Evolutionary conservation across 1,140 invertebrate genomes (phyloP).

Genomic region (Drosophila littoralis): DNA sequence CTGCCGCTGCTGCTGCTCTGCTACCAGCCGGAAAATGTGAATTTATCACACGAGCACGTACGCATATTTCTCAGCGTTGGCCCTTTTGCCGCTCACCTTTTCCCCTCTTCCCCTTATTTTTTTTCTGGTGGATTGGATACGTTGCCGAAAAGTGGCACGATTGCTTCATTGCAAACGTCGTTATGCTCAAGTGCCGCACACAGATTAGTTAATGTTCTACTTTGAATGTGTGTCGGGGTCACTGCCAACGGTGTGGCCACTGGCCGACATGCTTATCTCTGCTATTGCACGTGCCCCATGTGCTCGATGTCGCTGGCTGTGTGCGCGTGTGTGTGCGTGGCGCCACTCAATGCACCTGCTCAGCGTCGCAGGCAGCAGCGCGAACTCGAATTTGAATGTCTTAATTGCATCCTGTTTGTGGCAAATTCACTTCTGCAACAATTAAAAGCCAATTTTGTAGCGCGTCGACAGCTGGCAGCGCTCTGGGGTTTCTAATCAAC

Average conservation of each 20-base stretch:
- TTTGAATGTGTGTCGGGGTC: constrained; percentile 60
- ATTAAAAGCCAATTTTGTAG: constrained; percentile 77
- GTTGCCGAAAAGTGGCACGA: constrained; percentile 43
- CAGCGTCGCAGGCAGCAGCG: constrained; percentile 5
- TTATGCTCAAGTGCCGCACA: constrained; percentile 53
- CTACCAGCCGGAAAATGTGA: constrained; percentile 79
- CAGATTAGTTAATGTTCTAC: constrained; percentile 76
- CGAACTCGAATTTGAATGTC: constrained; percentile 58
- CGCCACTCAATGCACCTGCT: constrained; percentile 13
- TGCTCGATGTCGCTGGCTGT: neutral
- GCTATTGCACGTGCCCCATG: constrained; percentile 33
- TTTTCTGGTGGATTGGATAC: constrained; percentile 1
- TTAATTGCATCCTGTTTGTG: constrained; percentile 80
- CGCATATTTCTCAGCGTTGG: constrained; percentile 63
- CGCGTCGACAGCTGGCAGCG: constrained; percentile 47
- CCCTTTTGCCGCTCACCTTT: constrained; percentile 32
- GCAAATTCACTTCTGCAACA: constrained; percentile 79
- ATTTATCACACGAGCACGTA: constrained; percentile 82
- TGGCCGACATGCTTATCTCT: constrained; percentile 40
- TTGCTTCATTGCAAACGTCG: constrained; percentile 49
- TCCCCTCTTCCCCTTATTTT: neutral
- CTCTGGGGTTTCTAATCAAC: constrained; percentile 68
- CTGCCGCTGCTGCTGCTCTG: constrained; percentile 19
- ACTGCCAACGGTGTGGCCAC: constrained; percentile 27
- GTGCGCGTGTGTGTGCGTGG: constrained; percentile 5